These are phyloP conservation scores for Zaprionus nigranus DNA, from an alignment of 1,140 invertebrate genomes.

Conservation along the genomic window DNA sequence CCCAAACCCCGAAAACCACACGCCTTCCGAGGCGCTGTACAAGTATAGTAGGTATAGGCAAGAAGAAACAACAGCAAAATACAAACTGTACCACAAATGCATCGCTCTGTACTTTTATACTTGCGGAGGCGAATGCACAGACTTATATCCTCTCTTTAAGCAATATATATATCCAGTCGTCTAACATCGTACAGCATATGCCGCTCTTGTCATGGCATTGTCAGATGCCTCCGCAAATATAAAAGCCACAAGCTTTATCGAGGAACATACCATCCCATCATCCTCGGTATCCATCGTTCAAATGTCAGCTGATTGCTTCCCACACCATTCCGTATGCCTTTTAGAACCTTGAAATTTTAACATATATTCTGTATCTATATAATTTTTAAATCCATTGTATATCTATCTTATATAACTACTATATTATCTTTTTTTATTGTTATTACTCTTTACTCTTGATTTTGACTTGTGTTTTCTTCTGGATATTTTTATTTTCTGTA, in stretches of 20 bases:
- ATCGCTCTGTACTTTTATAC: conserved; percentile 79
- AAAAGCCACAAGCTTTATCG: conserved; percentile 52
- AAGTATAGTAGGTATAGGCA: conserved; percentile 30
- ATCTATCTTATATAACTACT: conserved; percentile 32
- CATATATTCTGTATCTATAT: conserved; percentile 42
- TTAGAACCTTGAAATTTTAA: conserved; percentile 83
- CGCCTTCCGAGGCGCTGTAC: background rate
- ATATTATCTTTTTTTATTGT: conserved; percentile 17
- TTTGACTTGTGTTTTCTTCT: conserved; percentile 37
- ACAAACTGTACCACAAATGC: conserved; percentile 53
- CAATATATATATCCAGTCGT: conserved; percentile 33
- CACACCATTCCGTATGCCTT: conserved; percentile 85
- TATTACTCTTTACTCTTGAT: conserved; percentile 16
- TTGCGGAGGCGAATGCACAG: conserved; percentile 56
- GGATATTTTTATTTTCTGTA: conserved; percentile 20
- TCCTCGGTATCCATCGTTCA: conserved; percentile 81
- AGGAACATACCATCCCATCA: conserved; percentile 36
- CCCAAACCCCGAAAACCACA: conserved; percentile 4
- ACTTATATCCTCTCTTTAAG: conserved; percentile 16
- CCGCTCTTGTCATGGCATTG: background rate
- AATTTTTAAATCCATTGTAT: conserved; percentile 31
- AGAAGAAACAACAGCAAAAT: background rate
- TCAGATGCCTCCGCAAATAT: conserved; percentile 70
- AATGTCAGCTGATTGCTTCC: conserved; percentile 84
- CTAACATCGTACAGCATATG: conserved; percentile 58